Base-by-base conservation (phyloP, 2,797 vertebrate genomes). In the Trichosurus vulpecula region DNA sequence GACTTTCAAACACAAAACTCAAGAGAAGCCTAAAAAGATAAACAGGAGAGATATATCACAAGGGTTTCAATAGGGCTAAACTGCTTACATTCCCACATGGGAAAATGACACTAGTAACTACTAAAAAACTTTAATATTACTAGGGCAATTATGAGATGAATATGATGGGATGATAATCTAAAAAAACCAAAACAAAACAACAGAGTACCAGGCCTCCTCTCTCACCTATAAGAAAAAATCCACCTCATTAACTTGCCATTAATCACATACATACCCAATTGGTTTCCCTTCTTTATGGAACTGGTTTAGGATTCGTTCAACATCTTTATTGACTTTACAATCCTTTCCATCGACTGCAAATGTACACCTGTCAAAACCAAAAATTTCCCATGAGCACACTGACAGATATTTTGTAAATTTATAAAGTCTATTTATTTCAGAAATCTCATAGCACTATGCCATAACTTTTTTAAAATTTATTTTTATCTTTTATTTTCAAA, bases 281-380 rank as follows among this genome's bases (percentile, higher is more conserved):
- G 99, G 99, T 97, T 99, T 99, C 91, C 98, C 98, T 0, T 99
- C 99, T 96, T 98, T 96, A 94, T 99, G 99, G 98, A 99, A 99
- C 51, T 98, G 99, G 98, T 98, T 99, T 94, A 99, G 98, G 95
- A 99, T 94, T 30, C 99, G 99, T 92, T 99, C 99, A 8, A 99
- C 98, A 0, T 99, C 98, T 53, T 95, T 95, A 57, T 99, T 98
- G 74, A 99, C 97, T 16, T 98, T 98, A 98, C 98, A 99, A 52
- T 99, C 99, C 90, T 99, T 99, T 54, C 99, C 99, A n/a, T 99
- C 99, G 92, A 99, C 98, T 6, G 99, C 99, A 98, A 99, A 99
- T 22, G 99, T 99, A 74, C 99, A 99, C 97, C 99, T 99, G 97
- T 27, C 97, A 96, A 92, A 98, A 96, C 0, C 97, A 97, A 81